Percentiles rank a stretch among this genome's conserved stretches.
Conservation (phyloP, 2,113 vertebrate genomes). For the Reinhardtius hippoglossoides region DNA sequence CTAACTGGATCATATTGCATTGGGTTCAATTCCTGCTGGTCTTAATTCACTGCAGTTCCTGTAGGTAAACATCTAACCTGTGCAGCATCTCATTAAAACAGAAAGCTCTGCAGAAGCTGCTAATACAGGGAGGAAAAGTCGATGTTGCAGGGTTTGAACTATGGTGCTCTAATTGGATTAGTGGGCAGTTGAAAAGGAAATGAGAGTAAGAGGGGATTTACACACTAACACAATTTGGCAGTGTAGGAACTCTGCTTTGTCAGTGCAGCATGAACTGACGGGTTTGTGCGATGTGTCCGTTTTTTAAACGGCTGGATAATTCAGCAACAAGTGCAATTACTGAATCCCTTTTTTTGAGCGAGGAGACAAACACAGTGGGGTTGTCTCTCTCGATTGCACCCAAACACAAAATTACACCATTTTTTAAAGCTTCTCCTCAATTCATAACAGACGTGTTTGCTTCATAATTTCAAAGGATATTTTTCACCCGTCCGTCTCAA, state of each 20-base stretch:
- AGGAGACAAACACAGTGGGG: background rate
- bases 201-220: constrained; percentile 82
- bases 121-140: constrained; percentile 41
- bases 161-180: constrained; percentile 74
- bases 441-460: constrained; percentile 14
- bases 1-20: constrained; percentile 6
- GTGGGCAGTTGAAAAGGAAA: constrained; percentile 74
- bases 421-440: background rate
- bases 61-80: background rate
- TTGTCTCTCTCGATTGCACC: background rate
- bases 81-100: constrained; percentile 13
- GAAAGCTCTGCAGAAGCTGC: constrained; percentile 23
- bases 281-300: background rate
- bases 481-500: background rate
- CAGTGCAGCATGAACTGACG: constrained; percentile 27
- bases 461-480: constrained; percentile 40
- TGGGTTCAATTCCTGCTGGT: constrained; percentile 23
- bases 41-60: constrained; percentile 18
- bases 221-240: constrained; percentile 79
- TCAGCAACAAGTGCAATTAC: constrained; percentile 20
- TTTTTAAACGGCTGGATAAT: background rate
- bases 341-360: background rate
- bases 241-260: constrained; percentile 26
- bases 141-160: constrained; percentile 49
- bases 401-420: background rate